Evolutionary conservation across 1,140 invertebrate genomes (phyloP).

Genomic region (Melanaphis sacchari): DNA sequence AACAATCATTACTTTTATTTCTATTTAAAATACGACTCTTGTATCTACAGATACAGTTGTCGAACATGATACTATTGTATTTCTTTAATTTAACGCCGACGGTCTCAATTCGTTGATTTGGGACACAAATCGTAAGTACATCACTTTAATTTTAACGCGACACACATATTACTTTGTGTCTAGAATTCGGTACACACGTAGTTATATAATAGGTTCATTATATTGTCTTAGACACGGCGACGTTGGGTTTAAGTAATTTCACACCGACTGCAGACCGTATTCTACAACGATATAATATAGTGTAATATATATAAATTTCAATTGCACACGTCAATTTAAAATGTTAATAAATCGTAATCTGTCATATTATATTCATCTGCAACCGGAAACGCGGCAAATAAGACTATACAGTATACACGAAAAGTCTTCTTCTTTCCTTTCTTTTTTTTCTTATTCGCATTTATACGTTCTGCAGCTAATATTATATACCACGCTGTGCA

Average conservation of each 20-base stretch:
- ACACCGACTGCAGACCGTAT: not conserved
- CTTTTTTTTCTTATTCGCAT: not conserved
- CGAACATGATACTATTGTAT: not conserved
- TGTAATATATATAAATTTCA: not conserved
- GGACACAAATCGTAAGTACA: not conserved
- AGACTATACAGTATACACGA: not conserved
- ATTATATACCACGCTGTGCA: not conserved
- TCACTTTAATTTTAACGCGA: not conserved
- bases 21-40: not conserved
- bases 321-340: not conserved
- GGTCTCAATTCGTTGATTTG: not conserved
- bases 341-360: not conserved
- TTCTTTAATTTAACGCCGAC: not conserved
- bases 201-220: not conserved
- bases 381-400: not conserved
- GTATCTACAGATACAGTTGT: not conserved
- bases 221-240: not conserved
- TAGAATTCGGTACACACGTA: not conserved
- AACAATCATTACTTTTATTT: not conserved
- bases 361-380: not conserved
- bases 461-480: not conserved
- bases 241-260: not conserved
- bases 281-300: not conserved
- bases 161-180: not conserved
- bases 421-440: not conserved